phyloP scores from a whole-genome alignment of 2,888 invertebrate species.

The Eupithecia exiguata region DNA sequence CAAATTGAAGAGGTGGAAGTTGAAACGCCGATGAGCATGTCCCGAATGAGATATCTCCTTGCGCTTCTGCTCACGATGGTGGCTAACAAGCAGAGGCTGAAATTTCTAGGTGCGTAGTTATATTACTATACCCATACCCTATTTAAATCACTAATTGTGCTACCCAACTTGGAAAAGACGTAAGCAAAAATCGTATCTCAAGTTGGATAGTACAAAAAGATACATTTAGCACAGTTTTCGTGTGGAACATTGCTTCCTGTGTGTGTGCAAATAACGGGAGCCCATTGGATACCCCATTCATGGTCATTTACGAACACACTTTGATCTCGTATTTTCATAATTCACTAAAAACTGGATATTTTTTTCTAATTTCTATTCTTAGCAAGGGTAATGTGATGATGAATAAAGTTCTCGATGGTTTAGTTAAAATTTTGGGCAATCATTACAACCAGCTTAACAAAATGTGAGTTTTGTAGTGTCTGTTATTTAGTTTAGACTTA shows the following conservation, averaged over 20 bases:
- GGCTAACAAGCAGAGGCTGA: constrained; percentile 90
- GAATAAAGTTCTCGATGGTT: not conserved
- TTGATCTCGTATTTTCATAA: not conserved
- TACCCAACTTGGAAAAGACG: constrained; percentile 8
- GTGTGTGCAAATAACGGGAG: constrained; percentile 75
- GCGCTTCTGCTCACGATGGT: constrained; percentile 93
- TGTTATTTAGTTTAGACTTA: no score
- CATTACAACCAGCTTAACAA: not conserved
- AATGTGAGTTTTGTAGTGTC: not conserved
- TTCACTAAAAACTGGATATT: not conserved
- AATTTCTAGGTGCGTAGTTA: constrained; percentile 88
- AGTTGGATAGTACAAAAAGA: constrained; percentile 7
- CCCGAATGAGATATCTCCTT: constrained; percentile 90
- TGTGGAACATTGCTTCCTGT: constrained; percentile 77
- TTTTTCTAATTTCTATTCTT: not conserved
- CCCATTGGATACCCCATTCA: constrained; percentile 52
- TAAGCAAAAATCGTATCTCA: not conserved
- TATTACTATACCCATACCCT: constrained; percentile 59
- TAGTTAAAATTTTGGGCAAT: not conserved
- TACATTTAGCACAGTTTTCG: constrained; percentile 67
- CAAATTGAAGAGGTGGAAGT: constrained; percentile 69
- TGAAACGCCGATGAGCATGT: constrained; percentile 85
- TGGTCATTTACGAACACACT: constrained; percentile 48
- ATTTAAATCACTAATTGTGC: constrained; percentile 43
- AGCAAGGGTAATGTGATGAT: not conserved